Base-by-base conservation (phyloP, 1,140 invertebrate species). In the Steinernema feltiae region DNA sequence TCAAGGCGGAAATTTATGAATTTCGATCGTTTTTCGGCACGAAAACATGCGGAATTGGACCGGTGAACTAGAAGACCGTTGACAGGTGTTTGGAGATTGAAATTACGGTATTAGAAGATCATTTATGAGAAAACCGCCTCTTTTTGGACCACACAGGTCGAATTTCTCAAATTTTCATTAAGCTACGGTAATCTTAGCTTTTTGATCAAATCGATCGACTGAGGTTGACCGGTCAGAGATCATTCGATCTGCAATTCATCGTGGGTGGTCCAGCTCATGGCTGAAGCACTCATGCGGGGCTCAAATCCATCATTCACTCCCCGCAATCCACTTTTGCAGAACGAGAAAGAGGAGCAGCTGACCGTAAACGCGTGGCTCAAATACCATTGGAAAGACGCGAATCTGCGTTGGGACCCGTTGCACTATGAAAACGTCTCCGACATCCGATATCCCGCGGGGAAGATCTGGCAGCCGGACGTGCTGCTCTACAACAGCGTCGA, bases 401-500 rank as follows among this genome's bases (percentile, higher is more conserved):
- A 84, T 75, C 79, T 83, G 24, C 35, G 74, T 71, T 83, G 82
- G 82, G 76, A 83, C n/a, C 82, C 80, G 29, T 24, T 35, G 17
- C 74, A 82, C 32, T 83, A 83, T 32, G 82, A 80, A 48, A 79
- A 83, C 74, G 75, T 83, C 7, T 70, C 77, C 30, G 80, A 82
- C 35, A 21, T 83, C 12, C 70, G 81, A 12, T 76, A 82, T 69
- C 82, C 82, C 18, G 53, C 73, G n/a, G 82, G 78, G 2, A 27
- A 74, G 15, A 74, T 83, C 3, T 83, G 82, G 82, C 69, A 72
- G 12, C 82, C 82, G 1, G 82, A 82, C 74, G 76, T 81, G 27
- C 78, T 83, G 21, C 70, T 80, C 15, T 83, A 83, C 71, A 83
- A 83, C 71, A 98, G 95, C 89, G 96, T 96, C 85, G 95, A 98